Conservation (phyloP, 2,797 vertebrate species). For the Octomys mimax region DNA sequence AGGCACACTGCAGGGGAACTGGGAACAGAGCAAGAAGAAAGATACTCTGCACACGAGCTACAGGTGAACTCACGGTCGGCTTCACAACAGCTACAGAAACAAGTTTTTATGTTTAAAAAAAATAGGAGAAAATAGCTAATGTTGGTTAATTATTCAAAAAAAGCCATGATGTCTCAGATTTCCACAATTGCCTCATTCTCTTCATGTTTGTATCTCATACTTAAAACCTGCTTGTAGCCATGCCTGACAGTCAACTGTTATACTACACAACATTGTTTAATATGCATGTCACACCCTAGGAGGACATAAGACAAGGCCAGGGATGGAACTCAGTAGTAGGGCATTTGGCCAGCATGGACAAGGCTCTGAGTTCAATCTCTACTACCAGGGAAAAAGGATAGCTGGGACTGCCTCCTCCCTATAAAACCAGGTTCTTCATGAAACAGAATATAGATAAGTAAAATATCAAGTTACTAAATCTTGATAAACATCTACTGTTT, state of each 20-base stretch:
- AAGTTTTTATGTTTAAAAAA: neutral
- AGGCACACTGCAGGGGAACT: neutral
- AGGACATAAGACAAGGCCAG: neutral
- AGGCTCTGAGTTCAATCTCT: neutral
- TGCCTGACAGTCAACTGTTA: neutral
- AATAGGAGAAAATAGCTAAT: neutral
- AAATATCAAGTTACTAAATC: neutral
- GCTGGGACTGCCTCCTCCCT: neutral
- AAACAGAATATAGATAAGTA: neutral
- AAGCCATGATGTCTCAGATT: neutral
- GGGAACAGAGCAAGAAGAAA: neutral
- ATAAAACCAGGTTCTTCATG: neutral
- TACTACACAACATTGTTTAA: neutral
- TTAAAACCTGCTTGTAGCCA: neutral
- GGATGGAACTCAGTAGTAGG: neutral
- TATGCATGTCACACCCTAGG: neutral
- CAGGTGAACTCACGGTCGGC: neutral
- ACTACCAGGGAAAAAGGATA: neutral
- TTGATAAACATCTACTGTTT: neutral
- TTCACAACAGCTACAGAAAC: neutral
- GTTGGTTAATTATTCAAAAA: neutral
- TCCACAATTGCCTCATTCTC: neutral
- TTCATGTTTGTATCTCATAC: neutral
- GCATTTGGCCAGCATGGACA: neutral
- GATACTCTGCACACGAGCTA: neutral